phyloP scores from a whole-genome alignment of 2,113 vertebrate genomes.

The Ammodytes marinus region DNA sequence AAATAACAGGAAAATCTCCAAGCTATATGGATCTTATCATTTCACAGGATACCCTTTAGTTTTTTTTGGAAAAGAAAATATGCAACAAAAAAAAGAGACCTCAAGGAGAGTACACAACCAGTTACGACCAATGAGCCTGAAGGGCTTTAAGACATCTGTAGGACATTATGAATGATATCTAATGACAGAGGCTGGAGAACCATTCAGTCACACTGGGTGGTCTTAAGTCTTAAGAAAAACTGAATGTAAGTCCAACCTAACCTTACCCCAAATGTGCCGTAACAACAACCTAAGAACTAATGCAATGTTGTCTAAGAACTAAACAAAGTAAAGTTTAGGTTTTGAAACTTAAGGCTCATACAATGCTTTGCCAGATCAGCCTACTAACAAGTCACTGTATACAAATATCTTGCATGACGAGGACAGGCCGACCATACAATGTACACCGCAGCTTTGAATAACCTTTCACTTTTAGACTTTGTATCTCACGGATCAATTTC shows the following conservation, averaged over 20 bases:
- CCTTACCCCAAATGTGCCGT: neutral
- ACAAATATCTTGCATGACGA: neutral
- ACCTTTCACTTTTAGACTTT: neutral
- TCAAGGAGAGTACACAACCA: neutral
- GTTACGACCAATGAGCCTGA: conserved; percentile 46
- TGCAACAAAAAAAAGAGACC: neutral
- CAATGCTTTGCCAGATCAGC: neutral
- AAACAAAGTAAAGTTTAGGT: neutral
- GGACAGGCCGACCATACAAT: neutral
- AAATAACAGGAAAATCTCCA: conserved; percentile 12
- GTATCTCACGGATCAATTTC: conserved; percentile 22
- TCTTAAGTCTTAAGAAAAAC: conserved; percentile 38
- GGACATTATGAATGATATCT: conserved; percentile 56
- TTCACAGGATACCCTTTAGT: neutral
- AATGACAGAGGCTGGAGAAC: conserved; percentile 35
- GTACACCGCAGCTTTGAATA: conserved; percentile 13
- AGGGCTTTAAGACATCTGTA: conserved; percentile 61
- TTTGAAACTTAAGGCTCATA: neutral
- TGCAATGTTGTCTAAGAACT: neutral
- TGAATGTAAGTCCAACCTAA: neutral
- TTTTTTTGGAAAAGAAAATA: neutral
- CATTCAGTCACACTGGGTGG: conserved; percentile 30
- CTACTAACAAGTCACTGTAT: neutral
- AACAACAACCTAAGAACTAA: neutral
- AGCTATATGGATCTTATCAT: neutral